phyloP scores from a whole-genome alignment of 2,888 invertebrate species.

The Rosalia funebris region DNA sequence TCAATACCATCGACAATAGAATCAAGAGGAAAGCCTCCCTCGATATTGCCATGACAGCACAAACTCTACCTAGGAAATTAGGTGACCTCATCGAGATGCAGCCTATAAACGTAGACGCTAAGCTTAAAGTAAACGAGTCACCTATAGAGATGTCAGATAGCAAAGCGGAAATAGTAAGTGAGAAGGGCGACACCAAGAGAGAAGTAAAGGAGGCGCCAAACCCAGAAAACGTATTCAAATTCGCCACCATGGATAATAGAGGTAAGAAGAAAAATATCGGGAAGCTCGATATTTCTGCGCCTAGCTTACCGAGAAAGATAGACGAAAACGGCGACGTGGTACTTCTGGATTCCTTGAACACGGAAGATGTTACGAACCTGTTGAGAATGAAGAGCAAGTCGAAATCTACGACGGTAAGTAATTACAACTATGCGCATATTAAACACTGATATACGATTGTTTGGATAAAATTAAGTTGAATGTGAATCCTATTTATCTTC shows the following conservation, averaged over 20 bases:
- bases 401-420: conserved; percentile 32
- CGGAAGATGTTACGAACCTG: conserved; percentile 14
- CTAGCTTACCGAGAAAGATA: background rate
- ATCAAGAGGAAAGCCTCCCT: background rate
- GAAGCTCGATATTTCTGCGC: conserved; percentile 13
- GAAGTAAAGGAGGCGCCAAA: background rate
- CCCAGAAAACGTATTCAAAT: background rate
- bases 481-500: too few relatives aligned
- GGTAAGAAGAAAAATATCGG: background rate
- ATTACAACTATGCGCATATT: too few relatives aligned
- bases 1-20: background rate
- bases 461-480: too few relatives aligned
- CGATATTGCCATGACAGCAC: background rate
- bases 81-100: background rate
- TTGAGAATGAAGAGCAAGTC: conserved; percentile 24
- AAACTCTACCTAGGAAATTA: background rate
- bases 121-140: background rate
- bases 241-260: background rate
- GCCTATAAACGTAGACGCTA: background rate
- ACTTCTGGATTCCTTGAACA: background rate
- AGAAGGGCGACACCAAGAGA: background rate
- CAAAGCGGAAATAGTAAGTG: background rate
- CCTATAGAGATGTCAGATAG: background rate
- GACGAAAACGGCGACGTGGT: background rate
- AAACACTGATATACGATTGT: too few relatives aligned